Percentiles rank a stretch among this genome's conserved stretches.
These are phyloP conservation scores for Pomatostomus ruficeps DNA, from an alignment of 2,113 vertebrate genomes.

Conservation along the genomic window DNA sequence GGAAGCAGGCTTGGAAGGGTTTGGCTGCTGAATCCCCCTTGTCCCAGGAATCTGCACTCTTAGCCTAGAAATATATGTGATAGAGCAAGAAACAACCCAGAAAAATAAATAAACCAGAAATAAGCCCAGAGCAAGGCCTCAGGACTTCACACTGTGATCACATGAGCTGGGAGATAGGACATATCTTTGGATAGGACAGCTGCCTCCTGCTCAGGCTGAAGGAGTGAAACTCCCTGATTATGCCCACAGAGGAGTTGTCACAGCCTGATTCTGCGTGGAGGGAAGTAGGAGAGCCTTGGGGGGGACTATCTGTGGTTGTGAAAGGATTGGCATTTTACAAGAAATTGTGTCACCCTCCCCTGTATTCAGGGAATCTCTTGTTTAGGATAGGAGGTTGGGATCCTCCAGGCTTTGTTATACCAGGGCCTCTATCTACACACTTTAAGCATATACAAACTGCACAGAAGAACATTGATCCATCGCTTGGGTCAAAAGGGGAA, in stretches of 20 bases:
- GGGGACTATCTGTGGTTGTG: not conserved
- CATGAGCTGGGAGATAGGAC: not conserved
- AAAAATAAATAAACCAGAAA: not conserved
- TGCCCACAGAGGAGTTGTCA: not conserved
- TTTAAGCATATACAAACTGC: not conserved
- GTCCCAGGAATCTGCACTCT: not conserved
- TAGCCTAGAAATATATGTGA: not conserved
- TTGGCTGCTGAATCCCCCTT: not conserved
- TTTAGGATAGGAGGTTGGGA: not conserved
- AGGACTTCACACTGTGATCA: not conserved
- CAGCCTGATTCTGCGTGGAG: not conserved
- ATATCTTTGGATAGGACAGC: not conserved
- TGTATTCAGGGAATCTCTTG: not conserved
- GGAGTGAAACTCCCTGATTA: not conserved
- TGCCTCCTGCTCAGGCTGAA: not conserved
- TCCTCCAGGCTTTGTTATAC: not conserved
- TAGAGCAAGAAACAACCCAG: not conserved
- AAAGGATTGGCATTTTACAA: not conserved
- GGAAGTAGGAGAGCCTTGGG: not conserved
- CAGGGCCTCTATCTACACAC: not conserved
- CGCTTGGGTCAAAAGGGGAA: not conserved
- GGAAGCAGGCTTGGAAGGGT: not conserved
- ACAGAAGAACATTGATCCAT: not conserved
- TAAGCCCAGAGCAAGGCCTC: not conserved
- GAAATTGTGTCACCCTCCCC: not conserved